A percentile compares a stretch with the other conserved stretches of the same genome.
Conservation (phyloP, 2,888 invertebrate species). For the Shargacucullia verbasci region DNA sequence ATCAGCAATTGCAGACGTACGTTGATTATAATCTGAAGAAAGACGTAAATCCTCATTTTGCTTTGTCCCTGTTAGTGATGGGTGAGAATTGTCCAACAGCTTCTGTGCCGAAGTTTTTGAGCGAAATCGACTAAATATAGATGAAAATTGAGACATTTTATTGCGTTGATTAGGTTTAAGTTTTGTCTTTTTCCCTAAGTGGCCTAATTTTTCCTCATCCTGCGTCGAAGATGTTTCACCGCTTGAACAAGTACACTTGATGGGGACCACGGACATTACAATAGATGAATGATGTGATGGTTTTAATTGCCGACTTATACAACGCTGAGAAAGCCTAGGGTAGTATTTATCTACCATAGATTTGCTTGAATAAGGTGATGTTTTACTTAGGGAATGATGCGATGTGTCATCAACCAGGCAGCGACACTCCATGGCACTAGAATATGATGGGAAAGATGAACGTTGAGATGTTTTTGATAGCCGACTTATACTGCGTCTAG, state of each 20-base stretch:
- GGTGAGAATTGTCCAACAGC: neutral
- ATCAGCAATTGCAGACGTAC: too few relatives aligned
- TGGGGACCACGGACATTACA: constrained; percentile 1
- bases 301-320: constrained; percentile 1
- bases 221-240: neutral
- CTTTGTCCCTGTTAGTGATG: neutral
- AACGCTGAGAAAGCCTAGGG: constrained; percentile 2
- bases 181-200: constrained; percentile 1
- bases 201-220: neutral
- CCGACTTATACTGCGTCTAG: constrained; percentile 1
- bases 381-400: neutral
- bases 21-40: too few relatives aligned
- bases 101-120: neutral
- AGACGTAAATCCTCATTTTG: too few relatives aligned
- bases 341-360: neutral
- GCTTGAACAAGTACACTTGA: constrained; percentile 2
- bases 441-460: constrained; percentile 5
- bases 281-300: constrained; percentile 3
- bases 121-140: neutral
- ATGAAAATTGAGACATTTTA: constrained; percentile 2
- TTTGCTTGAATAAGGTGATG: neutral
- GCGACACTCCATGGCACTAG: constrained; percentile 2
- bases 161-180: constrained; percentile 1
- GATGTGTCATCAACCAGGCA: neutral
- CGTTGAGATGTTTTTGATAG: constrained; percentile 8